These are phyloP conservation scores for Aleadryas rufinucha DNA, from an alignment of 2,113 vertebrate genomes.

Conservation along the genomic window DNA sequence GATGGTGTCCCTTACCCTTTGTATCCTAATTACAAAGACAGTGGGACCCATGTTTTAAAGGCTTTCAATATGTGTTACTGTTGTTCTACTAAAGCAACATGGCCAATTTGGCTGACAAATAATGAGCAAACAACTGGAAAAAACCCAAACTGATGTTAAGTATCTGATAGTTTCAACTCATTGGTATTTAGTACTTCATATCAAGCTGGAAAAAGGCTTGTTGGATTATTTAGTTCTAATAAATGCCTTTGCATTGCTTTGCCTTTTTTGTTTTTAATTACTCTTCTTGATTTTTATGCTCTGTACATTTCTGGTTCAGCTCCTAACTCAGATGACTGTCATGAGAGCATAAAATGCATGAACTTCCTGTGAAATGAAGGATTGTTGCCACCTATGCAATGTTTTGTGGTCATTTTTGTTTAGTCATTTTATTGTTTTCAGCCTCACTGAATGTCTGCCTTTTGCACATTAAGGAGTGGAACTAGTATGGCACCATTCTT, in stretches of 20 bases:
- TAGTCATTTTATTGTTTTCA: not conserved
- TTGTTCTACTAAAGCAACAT: not conserved
- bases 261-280: not conserved
- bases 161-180: not conserved
- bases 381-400: not conserved
- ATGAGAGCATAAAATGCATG: not conserved
- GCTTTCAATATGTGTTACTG: not conserved
- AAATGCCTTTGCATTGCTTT: too few relatives aligned
- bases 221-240: not conserved
- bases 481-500: not conserved
- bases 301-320: not conserved
- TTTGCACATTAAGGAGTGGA: not conserved
- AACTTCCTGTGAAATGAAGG: not conserved
- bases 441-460: not conserved
- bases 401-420: not conserved
- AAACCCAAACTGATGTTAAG: not conserved
- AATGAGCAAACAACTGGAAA: not conserved
- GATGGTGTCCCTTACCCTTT: not conserved
- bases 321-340: not conserved
- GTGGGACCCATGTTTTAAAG: not conserved
- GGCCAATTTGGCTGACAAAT: not conserved
- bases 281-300: not conserved
- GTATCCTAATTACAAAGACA: not conserved
- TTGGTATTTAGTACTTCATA: not conserved
- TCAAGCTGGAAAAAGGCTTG: not conserved